Evolutionary conservation across 1,140 invertebrate genomes (phyloP).

Genomic region (Halictus rubicundus): DNA sequence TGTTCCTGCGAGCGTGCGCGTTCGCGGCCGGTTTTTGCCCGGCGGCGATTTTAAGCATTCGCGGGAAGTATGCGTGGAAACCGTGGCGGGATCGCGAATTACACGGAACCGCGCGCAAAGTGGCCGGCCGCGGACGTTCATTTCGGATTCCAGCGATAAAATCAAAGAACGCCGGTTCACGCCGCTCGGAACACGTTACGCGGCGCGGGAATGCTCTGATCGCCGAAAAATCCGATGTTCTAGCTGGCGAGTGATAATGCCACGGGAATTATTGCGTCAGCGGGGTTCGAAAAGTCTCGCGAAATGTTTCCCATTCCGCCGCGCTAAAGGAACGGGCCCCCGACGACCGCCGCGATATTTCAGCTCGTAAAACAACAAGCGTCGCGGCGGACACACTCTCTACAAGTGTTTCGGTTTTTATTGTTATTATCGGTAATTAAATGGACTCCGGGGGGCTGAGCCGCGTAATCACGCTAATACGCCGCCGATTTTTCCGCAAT

Average conservation of each 20-base stretch:
- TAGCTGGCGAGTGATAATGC: conserved; percentile 8
- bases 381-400: not conserved
- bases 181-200: not conserved
- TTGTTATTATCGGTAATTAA: conserved; percentile 58
- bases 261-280: conserved; percentile 17
- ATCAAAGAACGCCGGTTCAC: conserved; percentile 17
- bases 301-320: conserved; percentile 31
- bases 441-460: conserved; percentile 7
- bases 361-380: conserved; percentile 15
- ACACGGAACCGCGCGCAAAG: not conserved
- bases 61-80: conserved; percentile 3
- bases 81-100: not conserved
- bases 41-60: not conserved
- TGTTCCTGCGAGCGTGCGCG: too few species aligned
- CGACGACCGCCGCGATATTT: conserved; percentile 11
- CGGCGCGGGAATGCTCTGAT: not conserved
- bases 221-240: conserved; percentile 11
- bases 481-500: conserved; percentile 45
- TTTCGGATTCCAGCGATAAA: conserved; percentile 24
- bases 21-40: too few species aligned
- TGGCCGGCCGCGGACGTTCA: not conserved
- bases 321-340: conserved; percentile 16
- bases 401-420: conserved; percentile 32
- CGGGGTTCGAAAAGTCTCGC: conserved; percentile 1
- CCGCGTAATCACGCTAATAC: conserved; percentile 49